Conservation (phyloP, 1,140 invertebrate genomes). For the Bombus superbus region DNA sequence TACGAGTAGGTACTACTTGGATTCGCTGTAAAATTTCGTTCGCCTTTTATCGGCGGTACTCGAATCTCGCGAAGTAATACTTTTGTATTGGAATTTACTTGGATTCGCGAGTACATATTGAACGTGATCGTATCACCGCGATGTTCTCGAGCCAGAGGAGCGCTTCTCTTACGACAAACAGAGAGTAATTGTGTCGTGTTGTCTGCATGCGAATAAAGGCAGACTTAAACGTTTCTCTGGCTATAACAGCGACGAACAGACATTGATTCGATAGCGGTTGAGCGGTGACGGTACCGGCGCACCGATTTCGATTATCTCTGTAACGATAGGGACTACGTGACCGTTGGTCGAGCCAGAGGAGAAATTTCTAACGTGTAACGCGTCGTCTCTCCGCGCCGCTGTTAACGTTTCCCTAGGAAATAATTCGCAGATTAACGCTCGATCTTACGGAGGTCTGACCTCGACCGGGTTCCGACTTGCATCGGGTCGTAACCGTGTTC, state of each 20-base stretch:
- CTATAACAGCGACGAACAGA: no score
- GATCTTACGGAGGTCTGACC: background rate
- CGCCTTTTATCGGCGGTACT: no score
- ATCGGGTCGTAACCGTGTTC: background rate
- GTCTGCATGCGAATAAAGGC: slow-evolving; percentile 8
- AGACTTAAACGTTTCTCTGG: background rate
- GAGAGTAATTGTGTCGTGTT: slow-evolving; percentile 15
- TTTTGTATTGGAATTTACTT: background rate
- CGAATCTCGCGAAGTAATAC: no score
- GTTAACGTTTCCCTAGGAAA: slow-evolving; percentile 1
- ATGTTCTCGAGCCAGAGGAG: no score
- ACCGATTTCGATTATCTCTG: background rate
- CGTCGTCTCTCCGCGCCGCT: background rate
- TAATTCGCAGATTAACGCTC: background rate
- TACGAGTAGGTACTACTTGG: no score
- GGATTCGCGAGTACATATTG: background rate
- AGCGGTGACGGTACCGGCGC: background rate
- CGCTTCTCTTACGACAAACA: no score
- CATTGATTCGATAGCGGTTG: slow-evolving; percentile 30
- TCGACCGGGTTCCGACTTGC: slow-evolving; percentile 24
- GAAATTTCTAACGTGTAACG: background rate
- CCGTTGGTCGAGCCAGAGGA: background rate
- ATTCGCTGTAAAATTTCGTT: no score
- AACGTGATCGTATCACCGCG: background rate
- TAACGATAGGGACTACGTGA: no score